Evolutionary conservation across 2,797 vertebrate genomes (phyloP), one percentile per base, ranked within the genome.

Genomic region (Galagoides demidoff): DNA sequence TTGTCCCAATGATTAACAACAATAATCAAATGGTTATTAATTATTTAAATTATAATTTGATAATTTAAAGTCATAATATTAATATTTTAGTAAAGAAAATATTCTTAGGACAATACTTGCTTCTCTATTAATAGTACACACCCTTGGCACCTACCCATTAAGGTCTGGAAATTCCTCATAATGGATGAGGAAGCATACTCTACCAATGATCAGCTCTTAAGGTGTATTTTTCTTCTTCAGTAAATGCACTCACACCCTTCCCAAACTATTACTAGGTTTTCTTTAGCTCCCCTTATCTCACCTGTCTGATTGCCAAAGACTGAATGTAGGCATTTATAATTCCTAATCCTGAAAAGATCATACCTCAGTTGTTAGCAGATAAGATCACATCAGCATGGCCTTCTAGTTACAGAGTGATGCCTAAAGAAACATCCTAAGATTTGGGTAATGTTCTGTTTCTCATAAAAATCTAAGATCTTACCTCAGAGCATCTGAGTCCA

Each of bases 401-500:
- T 78, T 82, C 45, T 49, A 20, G 49, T 31, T n/a, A 45, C 3
- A 73, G 31, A n/a, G 8, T 34, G 29, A 39, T 34, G 31, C 20
- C n/a, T 45, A 45, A 59, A 88, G 27, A 61, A 77, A 25, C 3
- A 12, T 59, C 5, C 25, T 1, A 20, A 5, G 49, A 5, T 77
- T 14, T 45, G n/a, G 19, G 12, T 27, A 79, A 29, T n/a, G 25
- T 39, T n/a, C 29, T 76, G 39, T 3, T 78, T 88, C 73, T 29
- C 31, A 77, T 17, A 27, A 82, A 91, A 64, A 37, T 68, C 2
- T 34, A 59, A 57, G 25, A 10, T 77, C 89, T n/a, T 94, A 94
- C 86, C 94, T 92, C 37, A 73, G 14, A 83, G 23, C 9, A 66
- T 19, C 39, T 39, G 88, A 89, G 81, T 89, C 43, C 63, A 77